Base-by-base conservation (phyloP, 2,113 vertebrate genomes). In the Junco hyemalis region DNA sequence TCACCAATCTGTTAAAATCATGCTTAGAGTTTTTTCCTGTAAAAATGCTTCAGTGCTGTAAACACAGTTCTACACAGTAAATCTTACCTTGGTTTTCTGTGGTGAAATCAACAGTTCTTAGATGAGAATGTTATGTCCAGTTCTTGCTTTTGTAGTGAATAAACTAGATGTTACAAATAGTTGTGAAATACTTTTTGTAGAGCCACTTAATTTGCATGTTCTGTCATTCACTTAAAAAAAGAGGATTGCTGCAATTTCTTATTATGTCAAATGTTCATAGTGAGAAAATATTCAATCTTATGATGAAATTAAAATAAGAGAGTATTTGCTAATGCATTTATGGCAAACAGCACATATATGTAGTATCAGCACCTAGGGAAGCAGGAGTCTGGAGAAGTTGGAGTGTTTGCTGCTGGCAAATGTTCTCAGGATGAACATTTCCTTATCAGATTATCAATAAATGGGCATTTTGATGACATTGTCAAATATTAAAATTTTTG, bases 351-450 rank as follows among this genome's bases (percentile, higher is more conserved):
- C 15, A 28, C 0, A 1, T 29, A 7, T 26, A 54, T n/a, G 31
- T 9, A 18, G 1, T 50, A 26, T 19, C 18, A 42, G 11, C 14
- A 47, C 28, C 5, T 56, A 79, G 42, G 71, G 54, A 86, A 19
- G 28, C 20, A 53, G 35, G 31, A 47, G 44, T 78, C 81, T 96
- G 92, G 82, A 91, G 33, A 54, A 68, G 14, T 3, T 93, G 57
- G 33, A 82, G 66, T 60, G 14, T 81, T 61, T 81, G 35, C 40
- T 68, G 19, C 45, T 84, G 80, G 69, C 40, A 89, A 42, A 45
- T 54, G 28, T 72, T 87, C 86, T 96, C 47, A 82, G 78, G 68
- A 90, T 80, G 73, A 86, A 95, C 44, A 45, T 96, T 96, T 94
- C 66, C 65, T 85, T 84, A 85, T 65, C 85, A 96, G 94, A 91